Evolutionary conservation across 1,140 invertebrate species (phyloP).

Genomic region (Acromyrmex charruanus): DNA sequence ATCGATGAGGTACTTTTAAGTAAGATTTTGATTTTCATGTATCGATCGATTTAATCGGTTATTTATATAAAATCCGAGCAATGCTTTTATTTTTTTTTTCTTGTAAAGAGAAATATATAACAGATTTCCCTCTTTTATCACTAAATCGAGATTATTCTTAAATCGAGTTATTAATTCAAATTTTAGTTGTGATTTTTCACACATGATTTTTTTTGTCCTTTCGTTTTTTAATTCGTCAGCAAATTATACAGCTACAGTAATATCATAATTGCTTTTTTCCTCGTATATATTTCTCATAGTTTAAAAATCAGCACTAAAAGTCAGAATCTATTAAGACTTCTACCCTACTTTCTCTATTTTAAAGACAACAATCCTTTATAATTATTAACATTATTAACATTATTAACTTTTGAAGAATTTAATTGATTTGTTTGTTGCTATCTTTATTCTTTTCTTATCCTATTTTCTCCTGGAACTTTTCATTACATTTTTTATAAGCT

Average conservation of each 20-base stretch:
- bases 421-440: not conserved
- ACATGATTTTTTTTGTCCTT: not conserved
- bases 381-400: no score
- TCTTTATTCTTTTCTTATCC: not conserved
- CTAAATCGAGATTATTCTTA: not conserved
- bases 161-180: not conserved
- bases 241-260: not conserved
- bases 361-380: no score
- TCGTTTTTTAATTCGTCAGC: not conserved
- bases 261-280: not conserved
- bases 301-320: not conserved
- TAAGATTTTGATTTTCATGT: not conserved
- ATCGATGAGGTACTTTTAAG: constrained; percentile 19
- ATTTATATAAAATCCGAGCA: not conserved
- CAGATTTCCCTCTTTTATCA: not conserved
- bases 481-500: constrained; percentile 18
- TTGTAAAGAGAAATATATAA: not conserved
- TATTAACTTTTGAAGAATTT: no score
- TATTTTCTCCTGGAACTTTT: not conserved
- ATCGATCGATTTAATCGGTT: not conserved
- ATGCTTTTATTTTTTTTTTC: not conserved
- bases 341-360: not conserved
- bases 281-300: constrained; percentile 2
- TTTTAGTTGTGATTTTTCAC: not conserved
- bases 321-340: not conserved